Evolutionary conservation across 2,888 invertebrate species (phyloP).

Genomic region (Ochropleura plecta): DNA sequence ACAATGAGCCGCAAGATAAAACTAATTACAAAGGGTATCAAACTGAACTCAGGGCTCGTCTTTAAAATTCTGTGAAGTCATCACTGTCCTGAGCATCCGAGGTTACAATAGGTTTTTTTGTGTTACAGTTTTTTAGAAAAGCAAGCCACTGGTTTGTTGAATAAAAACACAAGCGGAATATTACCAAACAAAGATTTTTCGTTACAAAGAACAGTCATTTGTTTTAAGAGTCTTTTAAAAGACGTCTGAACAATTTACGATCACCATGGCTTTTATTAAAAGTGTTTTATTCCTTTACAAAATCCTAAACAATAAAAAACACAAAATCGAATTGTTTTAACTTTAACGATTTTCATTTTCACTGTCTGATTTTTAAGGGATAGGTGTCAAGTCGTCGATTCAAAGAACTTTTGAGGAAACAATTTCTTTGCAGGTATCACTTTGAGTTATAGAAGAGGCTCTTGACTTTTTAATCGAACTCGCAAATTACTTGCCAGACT

Average conservation of each 20-base stretch:
- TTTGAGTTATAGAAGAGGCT: background rate
- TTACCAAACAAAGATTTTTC: background rate
- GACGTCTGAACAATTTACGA: background rate
- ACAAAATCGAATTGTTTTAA: background rate
- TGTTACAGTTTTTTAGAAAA: slow-evolving; percentile 4
- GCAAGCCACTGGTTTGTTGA: background rate
- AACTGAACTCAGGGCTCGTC: slow-evolving; percentile 10
- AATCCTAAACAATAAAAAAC: too few relatives aligned
- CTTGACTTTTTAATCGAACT: slow-evolving; percentile 27
- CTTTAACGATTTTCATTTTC: slow-evolving; percentile 17
- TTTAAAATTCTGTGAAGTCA: slow-evolving; percentile 35
- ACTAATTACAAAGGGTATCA: slow-evolving; percentile 28
- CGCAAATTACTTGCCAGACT: slow-evolving; percentile 12
- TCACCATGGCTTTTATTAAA: background rate
- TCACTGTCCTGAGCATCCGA: background rate
- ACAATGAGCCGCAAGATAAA: slow-evolving; percentile 28
- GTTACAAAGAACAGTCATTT: background rate
- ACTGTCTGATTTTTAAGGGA: background rate
- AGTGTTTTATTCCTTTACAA: too few relatives aligned
- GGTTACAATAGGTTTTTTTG: slow-evolving; percentile 11
- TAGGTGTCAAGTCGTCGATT: background rate
- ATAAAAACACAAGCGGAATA: background rate
- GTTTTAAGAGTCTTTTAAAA: background rate
- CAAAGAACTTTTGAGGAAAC: slow-evolving; percentile 12
- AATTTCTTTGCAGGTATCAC: background rate